phyloP scores from a whole-genome alignment of 2,113 vertebrate genomes.

The Gulo gulo region DNA sequence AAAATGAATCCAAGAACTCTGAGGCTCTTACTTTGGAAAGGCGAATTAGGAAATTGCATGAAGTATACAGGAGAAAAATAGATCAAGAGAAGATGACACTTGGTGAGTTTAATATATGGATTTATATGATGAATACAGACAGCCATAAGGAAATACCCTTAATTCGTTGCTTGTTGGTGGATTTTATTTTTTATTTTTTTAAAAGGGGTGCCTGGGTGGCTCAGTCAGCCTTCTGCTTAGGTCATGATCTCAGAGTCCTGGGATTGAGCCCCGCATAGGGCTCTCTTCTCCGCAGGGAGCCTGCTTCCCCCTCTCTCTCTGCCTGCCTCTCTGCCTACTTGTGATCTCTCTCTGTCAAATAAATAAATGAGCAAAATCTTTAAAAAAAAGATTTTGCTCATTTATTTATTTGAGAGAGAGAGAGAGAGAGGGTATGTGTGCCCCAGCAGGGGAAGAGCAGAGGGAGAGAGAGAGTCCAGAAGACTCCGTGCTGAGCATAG shows the following conservation, averaged over 20 bases:
- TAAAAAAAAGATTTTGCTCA: background rate
- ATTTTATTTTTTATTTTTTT: background rate
- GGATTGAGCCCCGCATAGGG: no score
- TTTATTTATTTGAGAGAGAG: background rate
- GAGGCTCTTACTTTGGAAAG: background rate
- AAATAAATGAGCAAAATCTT: no score
- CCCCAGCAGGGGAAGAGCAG: background rate
- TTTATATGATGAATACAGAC: background rate
- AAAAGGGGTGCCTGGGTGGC: background rate
- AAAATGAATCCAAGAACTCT: background rate
- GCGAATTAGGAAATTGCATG: background rate
- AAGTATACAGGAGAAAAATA: background rate
- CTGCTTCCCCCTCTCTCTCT: no score
- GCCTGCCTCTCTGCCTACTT: no score
- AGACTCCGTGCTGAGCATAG: background rate
- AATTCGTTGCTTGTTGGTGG: background rate
- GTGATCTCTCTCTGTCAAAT: no score
- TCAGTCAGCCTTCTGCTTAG: no score
- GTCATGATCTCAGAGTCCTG: no score
- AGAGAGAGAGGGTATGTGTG: no score
- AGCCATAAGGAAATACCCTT: background rate
- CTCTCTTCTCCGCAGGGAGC: no score
- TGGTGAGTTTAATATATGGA: background rate
- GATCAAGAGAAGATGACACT: background rate
- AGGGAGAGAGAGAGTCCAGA: background rate